Evolutionary conservation across 92 coral and sea anemone species (phyloP).

Genomic region (Actinernus sp.): DNA sequence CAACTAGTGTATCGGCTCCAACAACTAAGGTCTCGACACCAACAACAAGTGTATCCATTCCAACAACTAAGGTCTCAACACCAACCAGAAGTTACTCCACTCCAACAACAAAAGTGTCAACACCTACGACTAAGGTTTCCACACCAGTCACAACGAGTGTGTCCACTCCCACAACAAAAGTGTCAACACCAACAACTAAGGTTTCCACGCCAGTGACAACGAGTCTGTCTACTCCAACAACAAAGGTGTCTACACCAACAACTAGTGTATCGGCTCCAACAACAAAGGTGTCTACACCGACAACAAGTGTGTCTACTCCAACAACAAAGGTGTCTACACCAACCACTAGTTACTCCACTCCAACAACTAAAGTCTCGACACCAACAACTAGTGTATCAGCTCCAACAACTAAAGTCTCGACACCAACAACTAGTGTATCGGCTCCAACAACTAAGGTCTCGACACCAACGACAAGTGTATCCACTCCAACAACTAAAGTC

Average conservation of each 20-base stretch:
- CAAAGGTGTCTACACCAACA: background rate
- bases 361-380: background rate
- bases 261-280: background rate
- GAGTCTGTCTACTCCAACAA: background rate
- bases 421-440: background rate
- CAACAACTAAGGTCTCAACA: background rate
- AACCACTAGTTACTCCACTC: background rate
- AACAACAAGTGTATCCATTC: background rate
- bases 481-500: slow-evolving; percentile 2
- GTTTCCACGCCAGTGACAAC: background rate
- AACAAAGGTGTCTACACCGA: slow-evolving; percentile 1
- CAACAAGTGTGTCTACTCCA: slow-evolving; percentile 14
- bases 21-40: slow-evolving; percentile 3
- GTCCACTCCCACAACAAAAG: slow-evolving; percentile 6
- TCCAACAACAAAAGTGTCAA: background rate
- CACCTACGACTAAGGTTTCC: slow-evolving; percentile 30
- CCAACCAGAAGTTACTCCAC: too few relatives aligned
- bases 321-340: slow-evolving; percentile 2
- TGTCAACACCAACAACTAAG: slow-evolving; percentile 1
- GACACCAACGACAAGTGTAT: background rate
- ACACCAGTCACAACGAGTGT: slow-evolving; percentile 26
- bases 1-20: background rate
- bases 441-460: background rate
- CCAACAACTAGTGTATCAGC: slow-evolving; percentile 23
- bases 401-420: background rate